These are phyloP conservation scores for Lycophotia porphyrea DNA, from an alignment of 2,888 invertebrate genomes.

Conservation along the genomic window DNA sequence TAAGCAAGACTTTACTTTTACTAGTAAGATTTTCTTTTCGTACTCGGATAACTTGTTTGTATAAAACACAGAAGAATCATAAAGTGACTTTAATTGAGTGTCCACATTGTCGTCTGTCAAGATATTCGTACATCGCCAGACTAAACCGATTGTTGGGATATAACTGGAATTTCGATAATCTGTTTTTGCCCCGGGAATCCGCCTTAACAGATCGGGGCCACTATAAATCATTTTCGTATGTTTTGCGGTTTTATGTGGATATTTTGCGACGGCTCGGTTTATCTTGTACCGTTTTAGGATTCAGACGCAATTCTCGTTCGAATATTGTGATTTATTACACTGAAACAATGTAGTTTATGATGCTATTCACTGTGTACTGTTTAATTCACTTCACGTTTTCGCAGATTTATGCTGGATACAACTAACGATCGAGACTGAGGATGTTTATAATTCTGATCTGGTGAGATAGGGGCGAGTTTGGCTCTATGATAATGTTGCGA, in stretches of 20 bases:
- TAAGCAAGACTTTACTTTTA: neutral
- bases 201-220: conserved; percentile 83
- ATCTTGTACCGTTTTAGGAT: conserved; percentile 84
- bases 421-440: conserved; percentile 38
- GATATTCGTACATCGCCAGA: conserved; percentile 70
- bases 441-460: conserved; percentile 46
- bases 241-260: conserved; percentile 86
- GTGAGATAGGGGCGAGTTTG: conserved; percentile 24
- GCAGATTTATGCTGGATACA: conserved; percentile 57
- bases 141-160: conserved; percentile 81
- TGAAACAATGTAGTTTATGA: conserved; percentile 61
- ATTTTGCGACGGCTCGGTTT: conserved; percentile 80
- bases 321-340: conserved; percentile 74
- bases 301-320: conserved; percentile 70
- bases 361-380: conserved; percentile 45
- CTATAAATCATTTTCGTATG: conserved; percentile 88
- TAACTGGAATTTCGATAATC: conserved; percentile 86
- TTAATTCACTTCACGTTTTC: conserved; percentile 63
- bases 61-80: neutral
- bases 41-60: neutral
- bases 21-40: neutral
- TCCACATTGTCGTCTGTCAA: conserved; percentile 40
- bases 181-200: conserved; percentile 84
- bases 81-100: conserved; percentile 28
- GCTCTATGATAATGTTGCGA: conserved; percentile 23